Evolutionary conservation across 1,140 invertebrate genomes (phyloP).

Genomic region (Marisa cornuarietis): DNA sequence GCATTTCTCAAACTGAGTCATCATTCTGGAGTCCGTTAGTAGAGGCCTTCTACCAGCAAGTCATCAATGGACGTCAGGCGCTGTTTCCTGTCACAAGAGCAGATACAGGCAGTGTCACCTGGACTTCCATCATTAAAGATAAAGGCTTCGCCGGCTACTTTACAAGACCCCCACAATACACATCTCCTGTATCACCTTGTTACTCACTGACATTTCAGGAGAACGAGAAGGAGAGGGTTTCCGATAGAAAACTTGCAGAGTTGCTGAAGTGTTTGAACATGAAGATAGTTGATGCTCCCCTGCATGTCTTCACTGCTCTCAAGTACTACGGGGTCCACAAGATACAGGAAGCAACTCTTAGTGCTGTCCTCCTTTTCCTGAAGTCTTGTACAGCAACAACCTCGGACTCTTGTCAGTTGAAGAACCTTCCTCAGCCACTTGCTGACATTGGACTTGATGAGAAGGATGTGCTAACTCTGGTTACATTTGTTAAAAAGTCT

Average conservation of each 20-base stretch:
- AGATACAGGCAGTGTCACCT: not conserved
- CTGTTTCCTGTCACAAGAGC: constrained; percentile 17
- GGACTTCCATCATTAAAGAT: not conserved
- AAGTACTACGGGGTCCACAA: not conserved
- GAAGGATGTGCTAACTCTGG: not conserved
- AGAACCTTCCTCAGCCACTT: not conserved
- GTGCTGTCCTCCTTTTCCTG: not conserved
- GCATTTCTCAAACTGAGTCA: constrained; percentile 1
- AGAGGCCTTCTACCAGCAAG: constrained; percentile 7
- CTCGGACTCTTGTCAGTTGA: not conserved
- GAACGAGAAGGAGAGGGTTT: no score
- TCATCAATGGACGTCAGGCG: not conserved
- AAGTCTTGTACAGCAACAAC: not conserved
- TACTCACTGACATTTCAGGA: no score
- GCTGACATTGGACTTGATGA: not conserved
- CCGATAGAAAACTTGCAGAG: not conserved
- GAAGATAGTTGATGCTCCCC: not conserved
- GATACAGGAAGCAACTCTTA: not conserved
- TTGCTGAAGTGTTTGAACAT: not conserved
- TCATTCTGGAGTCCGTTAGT: constrained; percentile 25
- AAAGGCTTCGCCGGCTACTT: constrained; percentile 10
- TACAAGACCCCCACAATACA: not conserved
- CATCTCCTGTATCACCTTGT: no score
- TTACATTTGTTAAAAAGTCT: not conserved
- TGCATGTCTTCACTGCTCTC: not conserved